Evolutionary conservation across 2,888 invertebrate species (phyloP), one percentile per base, ranked within the genome.

Genomic region (Strigamia transsilvanica): DNA sequence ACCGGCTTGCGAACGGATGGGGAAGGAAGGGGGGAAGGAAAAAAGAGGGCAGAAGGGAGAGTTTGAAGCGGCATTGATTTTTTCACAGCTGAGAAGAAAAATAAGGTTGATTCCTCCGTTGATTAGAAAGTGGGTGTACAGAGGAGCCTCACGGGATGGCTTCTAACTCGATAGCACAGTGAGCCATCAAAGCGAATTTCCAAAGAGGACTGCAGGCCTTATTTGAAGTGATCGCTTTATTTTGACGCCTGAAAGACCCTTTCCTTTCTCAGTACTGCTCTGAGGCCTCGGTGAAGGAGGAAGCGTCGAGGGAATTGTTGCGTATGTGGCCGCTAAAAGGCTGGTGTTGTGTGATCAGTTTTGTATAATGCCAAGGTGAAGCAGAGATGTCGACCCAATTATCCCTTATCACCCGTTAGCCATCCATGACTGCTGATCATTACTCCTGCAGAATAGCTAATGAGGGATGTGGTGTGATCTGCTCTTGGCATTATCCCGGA

Each of bases 141-240:
- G 61, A 66, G 61, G 12, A 66, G 61, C 61, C 61, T 66, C 61
- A 66, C 61, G 61, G 61, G 61, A 66, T 66, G 61, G 61, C 61
- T 66, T 66, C 61, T 66, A 66, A 66, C 61, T 66, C 61, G 61
- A 66, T 66, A 66, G 61, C 61, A 66, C 21, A 66, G 61, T 23
- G 61, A 66, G 61, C 61, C 61, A 66, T 66, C 61, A 18, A 66
- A 66, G 61, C 61, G 61, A 66, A 66, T 66, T 66, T 66, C 61
- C 61, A 66, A 66, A 66, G 61, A 66, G 21, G 61, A 66, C 61
- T 66, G 61, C 18, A 18, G 21, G 23, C 61, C 21, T 66, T 66
- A 66, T 66, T 66, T 66, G 61, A 66, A 21, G 61, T 66, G 61
- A 66, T 66, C 61, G 61, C 61, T 66, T 66, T 66, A 66, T 66